Base-by-base conservation (phyloP, 2,113 vertebrate species). In the Acanthisitta chloris region DNA sequence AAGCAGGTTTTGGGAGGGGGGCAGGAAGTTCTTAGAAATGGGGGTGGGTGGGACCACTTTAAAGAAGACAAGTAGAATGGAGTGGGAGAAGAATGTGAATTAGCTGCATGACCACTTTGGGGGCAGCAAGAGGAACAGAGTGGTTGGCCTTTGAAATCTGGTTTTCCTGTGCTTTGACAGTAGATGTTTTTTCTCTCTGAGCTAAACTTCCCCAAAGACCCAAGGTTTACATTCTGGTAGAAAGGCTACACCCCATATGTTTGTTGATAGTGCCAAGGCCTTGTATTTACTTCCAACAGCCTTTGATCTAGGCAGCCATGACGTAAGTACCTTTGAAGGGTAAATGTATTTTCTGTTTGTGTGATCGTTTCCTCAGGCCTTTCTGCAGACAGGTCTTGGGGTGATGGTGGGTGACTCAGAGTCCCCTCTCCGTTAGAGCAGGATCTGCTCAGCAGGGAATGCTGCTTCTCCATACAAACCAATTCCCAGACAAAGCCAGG, bases 361-460 rank as follows among this genome's bases (percentile, higher is more conserved):
- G 38, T 0, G 21, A 34, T 72, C 1, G 1, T 55, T 92, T 81
- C 64, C 77, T 51, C 9, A 17, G 65, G 70, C 64, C 42, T 62
- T 66, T 78, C 45, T 81, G 46, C 71, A 77, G 90, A 45, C 46
- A 33, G 26, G 54, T 66, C 52, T 66, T 40, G 29, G 45, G 64
- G 57, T 51, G 69, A 43, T 79, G 0, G 2, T 36, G 61, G 40
- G 66, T 71, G 84, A 87, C 51, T 84, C 40, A 31, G 19, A 48
- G 43, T 64, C 57, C 17, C 19, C 31, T 61, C 61, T 54, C 52
- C 45, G 34, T 13, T 51, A 55, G 46, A 91, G 70, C 57, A 87
- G 95, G 66, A 67, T 87, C 70, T 87, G 74, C 90, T 80, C 74
- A 34, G 81, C 74, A 34, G 79, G 88, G 92, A 94, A 92, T 88